Evolutionary conservation across 92 coral and sea anemone genomes (phyloP).

Genomic region (Metridium senile): DNA sequence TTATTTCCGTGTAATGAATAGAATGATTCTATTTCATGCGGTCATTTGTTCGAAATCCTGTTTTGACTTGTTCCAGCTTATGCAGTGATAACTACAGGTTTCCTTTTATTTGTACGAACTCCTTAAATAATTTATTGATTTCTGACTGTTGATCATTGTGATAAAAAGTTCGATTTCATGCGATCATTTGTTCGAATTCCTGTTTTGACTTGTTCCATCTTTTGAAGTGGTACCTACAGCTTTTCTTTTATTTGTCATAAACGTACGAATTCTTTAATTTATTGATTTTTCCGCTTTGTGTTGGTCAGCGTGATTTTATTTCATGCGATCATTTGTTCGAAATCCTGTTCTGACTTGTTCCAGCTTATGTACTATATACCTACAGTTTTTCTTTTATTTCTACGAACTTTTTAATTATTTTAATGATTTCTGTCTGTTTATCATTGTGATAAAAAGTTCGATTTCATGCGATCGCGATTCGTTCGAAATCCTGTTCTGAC

Average conservation of each 20-base stretch:
- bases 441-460: background rate
- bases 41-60: background rate
- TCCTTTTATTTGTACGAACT: too few species aligned
- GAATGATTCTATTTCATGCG: conserved; percentile 2
- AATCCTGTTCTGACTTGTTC: conserved; percentile 13
- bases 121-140: background rate
- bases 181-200: background rate
- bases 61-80: conserved; percentile 5
- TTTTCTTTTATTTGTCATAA: background rate
- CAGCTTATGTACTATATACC: background rate
- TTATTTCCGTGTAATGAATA: too few species aligned
- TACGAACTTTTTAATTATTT: too few species aligned
- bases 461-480: background rate
- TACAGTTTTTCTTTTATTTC: too few species aligned
- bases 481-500: conserved; percentile 8
- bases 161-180: background rate
- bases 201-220: conserved; percentile 21
- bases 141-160: background rate
- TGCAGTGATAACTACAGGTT: background rate
- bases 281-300: too few species aligned
- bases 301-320: too few species aligned
- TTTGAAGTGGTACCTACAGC: background rate
- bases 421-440: background rate
- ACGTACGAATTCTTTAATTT: too few species aligned
- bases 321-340: background rate